A percentile compares a stretch with the other conserved stretches of the same genome.
phyloP scores from a whole-genome alignment of 2,113 vertebrate genomes.

The Antechinus stuartii region DNA sequence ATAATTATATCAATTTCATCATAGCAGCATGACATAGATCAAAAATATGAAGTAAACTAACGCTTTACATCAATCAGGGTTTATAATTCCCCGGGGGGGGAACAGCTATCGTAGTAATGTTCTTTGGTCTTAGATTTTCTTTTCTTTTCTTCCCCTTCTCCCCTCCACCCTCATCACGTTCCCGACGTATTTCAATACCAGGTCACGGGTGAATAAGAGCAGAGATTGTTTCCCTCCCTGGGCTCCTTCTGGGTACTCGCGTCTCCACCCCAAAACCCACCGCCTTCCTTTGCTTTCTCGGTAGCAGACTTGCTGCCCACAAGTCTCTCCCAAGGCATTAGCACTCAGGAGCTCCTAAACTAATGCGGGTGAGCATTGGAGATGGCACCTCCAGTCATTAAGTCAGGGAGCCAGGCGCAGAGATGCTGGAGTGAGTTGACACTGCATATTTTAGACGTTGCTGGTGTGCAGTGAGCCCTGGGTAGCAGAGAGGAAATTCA shows the following conservation, averaged over 20 bases:
- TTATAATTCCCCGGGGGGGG: not conserved
- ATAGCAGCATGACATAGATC: not conserved
- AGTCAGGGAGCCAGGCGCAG: constrained; percentile 55
- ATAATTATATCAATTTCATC: not conserved
- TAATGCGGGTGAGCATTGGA: constrained; percentile 47
- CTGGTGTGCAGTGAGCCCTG: constrained; percentile 31
- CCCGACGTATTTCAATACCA: not conserved
- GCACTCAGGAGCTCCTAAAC: constrained; percentile 7
- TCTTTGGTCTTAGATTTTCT: not conserved
- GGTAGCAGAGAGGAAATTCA: constrained; percentile 22
- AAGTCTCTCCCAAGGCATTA: constrained; percentile 51
- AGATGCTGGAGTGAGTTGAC: constrained; percentile 69
- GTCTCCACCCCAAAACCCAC: not conserved
- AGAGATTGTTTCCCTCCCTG: not conserved
- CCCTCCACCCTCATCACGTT: not conserved
- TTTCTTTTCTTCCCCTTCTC: not conserved
- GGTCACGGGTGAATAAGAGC: not conserved
- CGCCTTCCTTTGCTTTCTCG: not conserved
- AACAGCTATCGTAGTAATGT: not conserved
- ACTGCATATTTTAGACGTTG: constrained; percentile 54
- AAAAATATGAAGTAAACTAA: not conserved
- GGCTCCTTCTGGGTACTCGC: not conserved
- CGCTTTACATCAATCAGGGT: not conserved
- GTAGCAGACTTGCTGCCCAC: not conserved
- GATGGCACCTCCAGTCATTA: constrained; percentile 56